Percentiles rank a stretch among this genome's conserved stretches.
Evolutionary conservation across 2,888 invertebrate genomes (phyloP).

Genomic region (Ischnus inquisitorius): DNA sequence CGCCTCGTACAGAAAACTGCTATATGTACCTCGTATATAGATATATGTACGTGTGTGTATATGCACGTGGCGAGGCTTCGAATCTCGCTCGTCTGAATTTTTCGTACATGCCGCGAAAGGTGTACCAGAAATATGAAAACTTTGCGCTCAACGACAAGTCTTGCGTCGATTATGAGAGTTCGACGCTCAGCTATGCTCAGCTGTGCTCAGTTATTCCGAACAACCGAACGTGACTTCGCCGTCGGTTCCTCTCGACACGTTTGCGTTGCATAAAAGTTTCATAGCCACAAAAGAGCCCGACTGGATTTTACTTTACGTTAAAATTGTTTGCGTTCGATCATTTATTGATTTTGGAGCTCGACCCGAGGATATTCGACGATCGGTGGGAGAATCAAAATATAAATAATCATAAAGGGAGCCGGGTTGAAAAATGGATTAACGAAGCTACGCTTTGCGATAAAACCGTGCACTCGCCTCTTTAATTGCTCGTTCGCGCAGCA

Average conservation of each 20-base stretch:
- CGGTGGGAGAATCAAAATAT: background rate
- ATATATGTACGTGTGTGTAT: conserved; percentile 12
- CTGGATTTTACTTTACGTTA: background rate
- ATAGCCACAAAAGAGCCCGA: background rate
- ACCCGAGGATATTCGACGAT: background rate
- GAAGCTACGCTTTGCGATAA: no score
- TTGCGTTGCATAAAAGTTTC: conserved; percentile 2
- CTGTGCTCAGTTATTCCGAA: conserved; percentile 22
- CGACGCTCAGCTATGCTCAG: conserved; percentile 27
- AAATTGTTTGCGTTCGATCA: conserved; percentile 3
- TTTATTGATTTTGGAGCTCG: background rate
- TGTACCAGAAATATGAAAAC: conserved; percentile 66
- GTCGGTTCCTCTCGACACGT: background rate
- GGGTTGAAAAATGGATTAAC: no score
- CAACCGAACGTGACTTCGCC: conserved; percentile 26
- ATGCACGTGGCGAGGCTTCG: background rate
- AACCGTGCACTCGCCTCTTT: background rate
- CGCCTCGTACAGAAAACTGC: conserved; percentile 35
- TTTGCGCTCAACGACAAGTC: conserved; percentile 62
- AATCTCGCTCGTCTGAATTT: conserved; percentile 43
- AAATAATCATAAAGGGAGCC: background rate
- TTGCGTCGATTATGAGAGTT: conserved; percentile 65
- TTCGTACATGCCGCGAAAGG: conserved; percentile 44
- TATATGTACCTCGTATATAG: conserved; percentile 5
- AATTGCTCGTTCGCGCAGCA: conserved; percentile 10